Percentiles rank a stretch among this genome's conserved stretches.
These are phyloP conservation scores for Scaptodrosophila lebanonensis DNA, from an alignment of 1,140 invertebrate species.

Conservation along the genomic window DNA sequence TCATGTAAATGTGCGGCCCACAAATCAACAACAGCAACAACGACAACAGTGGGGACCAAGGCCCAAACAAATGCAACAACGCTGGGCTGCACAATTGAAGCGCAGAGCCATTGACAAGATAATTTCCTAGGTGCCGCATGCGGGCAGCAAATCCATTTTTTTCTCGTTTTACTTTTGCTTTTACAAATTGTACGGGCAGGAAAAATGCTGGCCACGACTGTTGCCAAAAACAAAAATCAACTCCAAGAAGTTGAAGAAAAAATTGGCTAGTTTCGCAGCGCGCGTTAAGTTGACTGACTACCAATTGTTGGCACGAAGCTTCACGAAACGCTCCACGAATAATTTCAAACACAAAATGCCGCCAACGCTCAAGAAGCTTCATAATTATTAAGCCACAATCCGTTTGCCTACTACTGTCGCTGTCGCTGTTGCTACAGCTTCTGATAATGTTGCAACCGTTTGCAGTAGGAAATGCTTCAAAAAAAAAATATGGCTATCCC, in stretches of 20 bases:
- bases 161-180: slow-evolving; percentile 39
- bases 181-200: slow-evolving; percentile 56
- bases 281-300: slow-evolving; percentile 71
- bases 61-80: slow-evolving; percentile 35
- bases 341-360: slow-evolving; percentile 70
- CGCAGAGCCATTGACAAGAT: slow-evolving; percentile 70
- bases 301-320: slow-evolving; percentile 65
- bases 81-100: slow-evolving; percentile 60
- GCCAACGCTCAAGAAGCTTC: slow-evolving; percentile 66
- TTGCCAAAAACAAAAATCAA: slow-evolving; percentile 34
- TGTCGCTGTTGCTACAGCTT: slow-evolving; percentile 45
- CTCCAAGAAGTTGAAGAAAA: slow-evolving; percentile 40
- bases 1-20: slow-evolving; percentile 15
- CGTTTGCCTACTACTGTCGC: slow-evolving; percentile 7
- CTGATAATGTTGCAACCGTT: slow-evolving; percentile 57
- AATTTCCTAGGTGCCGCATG: slow-evolving; percentile 63
- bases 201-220: slow-evolving; percentile 49
- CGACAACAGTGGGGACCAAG: too few species aligned
- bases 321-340: slow-evolving; percentile 65
- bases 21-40: too few species aligned
- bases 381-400: slow-evolving; percentile 63
- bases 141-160: slow-evolving; percentile 50
- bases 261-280: slow-evolving; percentile 69
- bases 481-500: too few species aligned
- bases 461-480: slow-evolving; percentile 8